These are phyloP conservation scores for Reinhardtius hippoglossoides DNA, from an alignment of 2,113 vertebrate genomes.

Conservation along the genomic window DNA sequence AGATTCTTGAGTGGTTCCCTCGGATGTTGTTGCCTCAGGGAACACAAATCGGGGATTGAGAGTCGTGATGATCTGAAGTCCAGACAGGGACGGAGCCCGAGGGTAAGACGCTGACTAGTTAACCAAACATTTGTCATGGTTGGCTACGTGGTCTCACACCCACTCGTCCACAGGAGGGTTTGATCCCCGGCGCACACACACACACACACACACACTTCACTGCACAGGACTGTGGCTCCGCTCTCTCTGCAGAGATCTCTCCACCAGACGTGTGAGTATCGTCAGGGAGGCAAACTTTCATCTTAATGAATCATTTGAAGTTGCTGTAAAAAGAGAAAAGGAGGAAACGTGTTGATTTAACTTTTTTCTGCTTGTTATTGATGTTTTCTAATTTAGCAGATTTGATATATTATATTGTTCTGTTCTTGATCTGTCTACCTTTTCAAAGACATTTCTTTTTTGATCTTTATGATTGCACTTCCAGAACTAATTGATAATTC, in stretches of 20 bases:
- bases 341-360: no score
- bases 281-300: neutral
- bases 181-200: conserved; percentile 30
- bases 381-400: neutral
- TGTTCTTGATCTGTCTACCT: neutral
- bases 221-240: conserved; percentile 63
- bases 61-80: neutral
- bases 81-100: neutral
- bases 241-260: conserved; percentile 42
- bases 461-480: neutral
- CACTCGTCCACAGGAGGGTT: conserved; percentile 45
- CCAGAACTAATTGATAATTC: neutral
- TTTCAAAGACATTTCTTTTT: neutral
- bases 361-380: neutral
- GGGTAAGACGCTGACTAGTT: conserved; percentile 34
- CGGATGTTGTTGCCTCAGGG: no score
- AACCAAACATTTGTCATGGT: conserved; percentile 37
- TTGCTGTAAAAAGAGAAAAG: neutral
- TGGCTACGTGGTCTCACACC: conserved; percentile 65
- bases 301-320: neutral
- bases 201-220: neutral
- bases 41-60: no score
- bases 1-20: conserved; percentile 7
- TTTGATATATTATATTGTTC: no score
- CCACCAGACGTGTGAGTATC: conserved; percentile 72